These are phyloP conservation scores for Bemisia tabaci DNA, from an alignment of 1,140 invertebrate species.

Conservation along the genomic window DNA sequence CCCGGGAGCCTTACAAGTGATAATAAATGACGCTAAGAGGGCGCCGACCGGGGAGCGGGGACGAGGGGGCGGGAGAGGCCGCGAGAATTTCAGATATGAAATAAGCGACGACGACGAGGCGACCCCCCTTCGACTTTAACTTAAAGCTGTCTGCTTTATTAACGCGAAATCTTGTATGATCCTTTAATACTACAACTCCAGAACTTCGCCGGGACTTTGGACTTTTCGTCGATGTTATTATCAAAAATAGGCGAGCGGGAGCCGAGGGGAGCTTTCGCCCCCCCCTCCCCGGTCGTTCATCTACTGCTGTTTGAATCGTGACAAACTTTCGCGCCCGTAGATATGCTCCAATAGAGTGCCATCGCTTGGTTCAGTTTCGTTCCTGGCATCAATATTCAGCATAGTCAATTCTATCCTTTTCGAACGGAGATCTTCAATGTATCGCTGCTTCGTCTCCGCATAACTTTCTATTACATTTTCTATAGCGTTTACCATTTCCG, in stretches of 20 bases:
- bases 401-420: too few species aligned
- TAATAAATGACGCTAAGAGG: background rate
- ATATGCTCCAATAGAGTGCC: too few species aligned
- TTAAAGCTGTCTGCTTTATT: background rate
- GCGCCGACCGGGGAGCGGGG: background rate
- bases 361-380: too few species aligned
- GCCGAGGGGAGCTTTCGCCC: too few species aligned
- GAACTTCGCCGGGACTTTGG: background rate
- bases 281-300: too few species aligned
- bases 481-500: too few species aligned
- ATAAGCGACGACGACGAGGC: background rate
- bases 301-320: background rate
- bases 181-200: background rate
- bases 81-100: background rate
- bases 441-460: too few species aligned
- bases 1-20: background rate
- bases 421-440: too few species aligned
- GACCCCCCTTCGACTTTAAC: background rate
- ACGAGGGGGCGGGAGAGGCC: background rate
- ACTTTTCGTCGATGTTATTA: background rate
- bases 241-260: background rate
- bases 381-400: too few species aligned
- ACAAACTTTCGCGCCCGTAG: background rate
- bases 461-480: too few species aligned
- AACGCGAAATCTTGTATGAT: background rate